These are phyloP conservation scores for Axea sp. DNA, from an alignment of 2,888 invertebrate species.

Conservation along the genomic window DNA sequence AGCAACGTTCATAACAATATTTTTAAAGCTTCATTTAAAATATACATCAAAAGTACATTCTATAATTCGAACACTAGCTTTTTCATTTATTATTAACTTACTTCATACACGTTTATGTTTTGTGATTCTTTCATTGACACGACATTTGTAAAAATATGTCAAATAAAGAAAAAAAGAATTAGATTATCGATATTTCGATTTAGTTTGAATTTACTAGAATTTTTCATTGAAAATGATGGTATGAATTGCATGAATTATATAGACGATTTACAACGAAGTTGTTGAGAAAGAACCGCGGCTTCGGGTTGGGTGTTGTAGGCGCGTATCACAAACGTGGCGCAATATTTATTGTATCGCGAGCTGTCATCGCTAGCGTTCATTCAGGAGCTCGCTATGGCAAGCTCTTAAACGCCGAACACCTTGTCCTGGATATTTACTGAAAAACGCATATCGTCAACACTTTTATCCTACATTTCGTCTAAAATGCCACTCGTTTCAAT, in stretches of 20 bases:
- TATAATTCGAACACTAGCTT: too few species aligned
- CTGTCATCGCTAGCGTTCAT: slow-evolving; percentile 60
- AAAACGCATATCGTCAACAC: slow-evolving; percentile 32
- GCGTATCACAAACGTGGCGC: slow-evolving; percentile 59
- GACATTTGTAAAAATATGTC: too few species aligned
- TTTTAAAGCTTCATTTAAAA: too few species aligned
- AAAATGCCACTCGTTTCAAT: slow-evolving; percentile 23
- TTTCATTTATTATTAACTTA: too few species aligned
- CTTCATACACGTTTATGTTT: too few species aligned
- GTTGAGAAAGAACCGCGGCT: slow-evolving; percentile 45
- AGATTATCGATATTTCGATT: slow-evolving; percentile 20
- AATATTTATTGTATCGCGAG: slow-evolving; percentile 65
- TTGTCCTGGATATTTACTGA: slow-evolving; percentile 54
- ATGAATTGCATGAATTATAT: slow-evolving; percentile 68
- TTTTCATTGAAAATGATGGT: slow-evolving; percentile 12
- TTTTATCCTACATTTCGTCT: slow-evolving; percentile 30
- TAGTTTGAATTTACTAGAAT: slow-evolving; percentile 22
- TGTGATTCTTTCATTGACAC: too few species aligned
- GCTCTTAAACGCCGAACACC: slow-evolving; percentile 43
- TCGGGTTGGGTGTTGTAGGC: slow-evolving; percentile 61
- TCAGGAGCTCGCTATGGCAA: slow-evolving; percentile 32
- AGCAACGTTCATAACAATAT: too few species aligned
- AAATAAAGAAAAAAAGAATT: too few species aligned
- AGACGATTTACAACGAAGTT: slow-evolving; percentile 63
- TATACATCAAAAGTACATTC: too few species aligned